Percentiles rank a stretch among this genome's conserved stretches.
Conservation (phyloP, 2,888 invertebrate genomes). For the Cheilosia pagana region DNA sequence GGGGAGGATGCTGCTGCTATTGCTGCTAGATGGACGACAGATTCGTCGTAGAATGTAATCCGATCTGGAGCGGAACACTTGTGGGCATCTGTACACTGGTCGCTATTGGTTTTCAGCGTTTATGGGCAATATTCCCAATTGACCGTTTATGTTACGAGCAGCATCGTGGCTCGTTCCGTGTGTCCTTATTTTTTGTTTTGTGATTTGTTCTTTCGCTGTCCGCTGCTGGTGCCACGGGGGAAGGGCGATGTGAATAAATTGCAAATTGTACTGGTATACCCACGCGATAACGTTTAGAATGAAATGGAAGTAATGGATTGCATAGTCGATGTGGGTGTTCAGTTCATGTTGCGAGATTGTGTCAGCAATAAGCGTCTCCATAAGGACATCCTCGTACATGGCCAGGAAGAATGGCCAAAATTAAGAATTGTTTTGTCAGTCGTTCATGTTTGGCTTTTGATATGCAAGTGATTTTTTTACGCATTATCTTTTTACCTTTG, state of each 20-base stretch:
- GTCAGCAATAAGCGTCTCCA: no score
- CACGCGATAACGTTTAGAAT: constrained; percentile 38
- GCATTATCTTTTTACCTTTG: no score
- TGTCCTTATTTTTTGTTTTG: constrained; percentile 1
- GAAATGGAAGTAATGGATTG: constrained; percentile 43
- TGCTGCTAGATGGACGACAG: constrained; percentile 3
- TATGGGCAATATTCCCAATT: constrained; percentile 67
- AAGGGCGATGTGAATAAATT: constrained; percentile 27
- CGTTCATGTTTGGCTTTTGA: no score
- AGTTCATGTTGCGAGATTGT: background rate
- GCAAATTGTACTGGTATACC: constrained; percentile 16
- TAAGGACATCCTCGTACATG: background rate
- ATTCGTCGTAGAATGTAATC: constrained; percentile 30
- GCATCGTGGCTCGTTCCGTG: constrained; percentile 37
- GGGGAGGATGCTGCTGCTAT: constrained; percentile 7
- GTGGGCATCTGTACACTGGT: constrained; percentile 48
- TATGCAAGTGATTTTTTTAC: no score
- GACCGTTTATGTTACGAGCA: constrained; percentile 60
- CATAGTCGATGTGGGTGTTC: background rate
- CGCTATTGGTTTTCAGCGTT: constrained; percentile 52
- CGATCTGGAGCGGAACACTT: constrained; percentile 62
- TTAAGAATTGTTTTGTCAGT: no score
- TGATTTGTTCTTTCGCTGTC: constrained; percentile 3
- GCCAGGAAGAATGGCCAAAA: background rate
- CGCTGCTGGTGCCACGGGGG: background rate